phyloP scores from a whole-genome alignment of 2,888 invertebrate species.

The Heteropelma amictum region DNA sequence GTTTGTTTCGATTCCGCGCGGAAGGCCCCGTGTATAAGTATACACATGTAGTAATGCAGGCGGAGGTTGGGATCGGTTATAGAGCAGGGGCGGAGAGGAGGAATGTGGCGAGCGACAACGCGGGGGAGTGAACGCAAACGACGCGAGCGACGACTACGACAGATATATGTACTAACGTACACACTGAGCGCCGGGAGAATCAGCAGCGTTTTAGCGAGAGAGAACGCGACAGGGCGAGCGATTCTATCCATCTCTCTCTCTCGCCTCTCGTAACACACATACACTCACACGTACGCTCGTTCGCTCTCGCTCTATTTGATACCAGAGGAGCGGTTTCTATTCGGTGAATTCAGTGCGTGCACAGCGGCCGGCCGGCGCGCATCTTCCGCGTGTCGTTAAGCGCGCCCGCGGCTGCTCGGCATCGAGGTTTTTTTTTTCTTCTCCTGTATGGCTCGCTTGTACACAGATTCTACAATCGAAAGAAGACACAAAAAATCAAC shows the following conservation, averaged over 20 bases:
- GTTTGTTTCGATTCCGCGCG: not conserved
- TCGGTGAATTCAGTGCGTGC: conserved; percentile 68
- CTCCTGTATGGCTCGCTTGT: conserved; percentile 29
- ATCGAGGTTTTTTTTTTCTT: conserved; percentile 16
- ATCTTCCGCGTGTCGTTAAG: conserved; percentile 63
- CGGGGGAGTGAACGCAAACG: conserved; percentile 33
- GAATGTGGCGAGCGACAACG: not conserved
- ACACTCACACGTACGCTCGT: not conserved
- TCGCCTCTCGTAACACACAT: conserved; percentile 6
- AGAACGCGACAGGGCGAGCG: conserved; percentile 36
- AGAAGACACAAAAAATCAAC: not conserved
- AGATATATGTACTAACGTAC: conserved; percentile 19
- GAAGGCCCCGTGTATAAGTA: not conserved
- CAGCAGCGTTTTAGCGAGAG: not conserved
- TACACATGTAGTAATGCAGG: not conserved
- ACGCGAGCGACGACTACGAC: conserved; percentile 23
- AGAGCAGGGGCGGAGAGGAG: not conserved
- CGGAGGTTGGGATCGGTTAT: not conserved
- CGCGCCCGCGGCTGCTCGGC: conserved; percentile 43
- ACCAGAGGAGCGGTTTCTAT: conserved; percentile 49
- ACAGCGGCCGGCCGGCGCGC: conserved; percentile 75
- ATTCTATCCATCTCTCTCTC: conserved; percentile 50
- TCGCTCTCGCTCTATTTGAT: conserved; percentile 15
- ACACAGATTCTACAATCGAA: not conserved
- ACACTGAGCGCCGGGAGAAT: conserved; percentile 1